These are phyloP conservation scores for Halcyon malimbica DNA, from an alignment of 2,113 vertebrate genomes.

Conservation along the genomic window DNA sequence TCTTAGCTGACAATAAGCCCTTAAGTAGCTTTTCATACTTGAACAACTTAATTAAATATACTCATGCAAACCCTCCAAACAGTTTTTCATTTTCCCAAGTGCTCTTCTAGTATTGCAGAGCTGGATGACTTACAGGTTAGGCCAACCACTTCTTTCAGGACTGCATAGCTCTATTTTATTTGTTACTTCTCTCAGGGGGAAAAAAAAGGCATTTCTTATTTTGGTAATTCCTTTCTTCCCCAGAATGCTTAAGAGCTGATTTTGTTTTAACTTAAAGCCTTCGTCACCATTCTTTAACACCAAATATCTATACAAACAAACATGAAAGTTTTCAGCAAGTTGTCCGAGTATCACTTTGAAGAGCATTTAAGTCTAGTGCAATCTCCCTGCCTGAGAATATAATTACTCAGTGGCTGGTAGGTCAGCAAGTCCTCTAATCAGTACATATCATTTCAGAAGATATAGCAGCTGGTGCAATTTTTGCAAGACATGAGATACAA, in stretches of 20 bases:
- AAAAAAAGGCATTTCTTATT: not conserved
- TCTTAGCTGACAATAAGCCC: not conserved
- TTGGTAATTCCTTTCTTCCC: not conserved
- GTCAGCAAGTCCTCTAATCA: constrained; percentile 10
- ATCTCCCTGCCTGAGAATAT: not conserved
- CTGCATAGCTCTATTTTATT: not conserved
- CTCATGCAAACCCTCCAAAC: not conserved
- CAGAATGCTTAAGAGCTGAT: not conserved
- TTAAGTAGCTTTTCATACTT: not conserved
- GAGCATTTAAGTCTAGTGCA: not conserved
- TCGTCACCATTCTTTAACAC: not conserved
- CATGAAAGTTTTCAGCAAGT: not conserved
- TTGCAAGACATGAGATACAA: not conserved
- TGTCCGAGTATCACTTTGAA: not conserved
- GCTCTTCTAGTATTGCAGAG: not conserved
- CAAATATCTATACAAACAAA: not conserved
- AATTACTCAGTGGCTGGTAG: not conserved
- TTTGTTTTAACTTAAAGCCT: not conserved
- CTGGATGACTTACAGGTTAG: not conserved
- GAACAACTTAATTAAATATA: not conserved
- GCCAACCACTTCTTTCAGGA: not conserved
- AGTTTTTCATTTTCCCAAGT: not conserved
- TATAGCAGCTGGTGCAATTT: constrained; percentile 17
- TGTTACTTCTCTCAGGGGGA: not conserved
- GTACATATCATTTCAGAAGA: not conserved